Conservation (phyloP, 2,888 invertebrate species). For the Aporophyla nigra region DNA sequence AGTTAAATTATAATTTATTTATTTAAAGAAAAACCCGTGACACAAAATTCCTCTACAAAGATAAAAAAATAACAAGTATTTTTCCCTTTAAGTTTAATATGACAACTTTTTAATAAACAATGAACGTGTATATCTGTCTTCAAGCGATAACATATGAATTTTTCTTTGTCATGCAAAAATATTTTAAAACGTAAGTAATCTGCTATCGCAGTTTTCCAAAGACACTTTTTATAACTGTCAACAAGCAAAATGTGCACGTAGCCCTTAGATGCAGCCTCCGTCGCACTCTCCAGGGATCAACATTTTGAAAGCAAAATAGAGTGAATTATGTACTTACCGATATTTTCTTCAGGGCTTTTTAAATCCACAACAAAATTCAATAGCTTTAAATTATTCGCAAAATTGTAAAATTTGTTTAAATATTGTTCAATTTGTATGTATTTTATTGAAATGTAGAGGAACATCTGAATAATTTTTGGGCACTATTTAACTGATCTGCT, state of each 20-base stretch:
- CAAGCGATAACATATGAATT: neutral
- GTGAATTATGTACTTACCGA: slow-evolving; percentile 27
- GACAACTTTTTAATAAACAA: too few relatives aligned
- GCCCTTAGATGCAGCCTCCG: slow-evolving; percentile 15
- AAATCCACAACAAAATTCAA: neutral
- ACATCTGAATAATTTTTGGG: neutral
- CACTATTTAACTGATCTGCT: neutral
- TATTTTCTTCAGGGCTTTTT: slow-evolving; percentile 8
- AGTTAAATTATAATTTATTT: too few relatives aligned
- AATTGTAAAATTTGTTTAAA: neutral
- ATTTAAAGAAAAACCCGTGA: too few relatives aligned
- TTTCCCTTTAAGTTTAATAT: too few relatives aligned
- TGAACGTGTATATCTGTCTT: too few relatives aligned
- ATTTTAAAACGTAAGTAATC: slow-evolving; percentile 4
- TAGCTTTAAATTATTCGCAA: neutral
- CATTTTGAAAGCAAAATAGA: slow-evolving; percentile 25
- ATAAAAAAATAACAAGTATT: too few relatives aligned
- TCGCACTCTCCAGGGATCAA: slow-evolving; percentile 18
- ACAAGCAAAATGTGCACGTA: slow-evolving; percentile 10
- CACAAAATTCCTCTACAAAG: too few relatives aligned
- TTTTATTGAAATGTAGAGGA: neutral
- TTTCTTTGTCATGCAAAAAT: neutral
- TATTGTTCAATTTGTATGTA: neutral
- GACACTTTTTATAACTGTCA: slow-evolving; percentile 23
- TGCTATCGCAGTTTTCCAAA: neutral